phyloP scores from a whole-genome alignment of 2,888 invertebrate species.

The Platycheirus rosarum region DNA sequence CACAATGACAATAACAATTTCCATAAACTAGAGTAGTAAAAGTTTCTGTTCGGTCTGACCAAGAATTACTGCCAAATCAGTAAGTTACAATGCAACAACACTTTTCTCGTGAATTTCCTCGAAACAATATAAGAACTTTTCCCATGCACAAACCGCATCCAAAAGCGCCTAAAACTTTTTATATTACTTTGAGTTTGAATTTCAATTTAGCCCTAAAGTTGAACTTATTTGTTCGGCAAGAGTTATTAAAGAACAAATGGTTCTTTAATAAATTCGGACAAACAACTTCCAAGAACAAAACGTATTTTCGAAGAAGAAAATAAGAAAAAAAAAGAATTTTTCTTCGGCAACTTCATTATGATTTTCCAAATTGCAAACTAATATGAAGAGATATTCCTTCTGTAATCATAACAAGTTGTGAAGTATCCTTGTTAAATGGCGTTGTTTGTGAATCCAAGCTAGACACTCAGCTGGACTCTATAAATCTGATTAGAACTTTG shows the following conservation, averaged over 20 bases:
- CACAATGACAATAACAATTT: neutral
- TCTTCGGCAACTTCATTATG: neutral
- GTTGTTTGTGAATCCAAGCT: slow-evolving; percentile 3
- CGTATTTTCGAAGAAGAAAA: slow-evolving; percentile 22
- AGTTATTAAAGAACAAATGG: slow-evolving; percentile 13
- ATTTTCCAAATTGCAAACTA: slow-evolving; percentile 15
- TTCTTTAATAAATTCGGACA: slow-evolving; percentile 27
- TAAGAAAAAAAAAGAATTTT: neutral
- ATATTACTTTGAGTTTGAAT: slow-evolving; percentile 44
- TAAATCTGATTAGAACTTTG: slow-evolving; percentile 46
- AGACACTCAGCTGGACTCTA: slow-evolving; percentile 1
- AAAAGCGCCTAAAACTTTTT: slow-evolving; percentile 34
- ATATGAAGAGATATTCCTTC: neutral
- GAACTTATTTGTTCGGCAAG: slow-evolving; percentile 8
- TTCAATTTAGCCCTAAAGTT: slow-evolving; percentile 5
- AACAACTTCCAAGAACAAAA: slow-evolving; percentile 51
- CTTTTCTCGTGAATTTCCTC: slow-evolving; percentile 16
- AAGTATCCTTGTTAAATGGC: neutral
- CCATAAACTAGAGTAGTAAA: neutral
- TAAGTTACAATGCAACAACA: neutral
- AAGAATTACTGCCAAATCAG: neutral
- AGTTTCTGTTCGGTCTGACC: neutral
- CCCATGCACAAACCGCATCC: neutral
- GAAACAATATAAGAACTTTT: slow-evolving; percentile 33
- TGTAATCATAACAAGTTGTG: neutral